A percentile compares a stretch with the other conserved stretches of the same genome.
Evolutionary conservation across 2,113 vertebrate species (phyloP).

Genomic region (Prolemur simus): DNA sequence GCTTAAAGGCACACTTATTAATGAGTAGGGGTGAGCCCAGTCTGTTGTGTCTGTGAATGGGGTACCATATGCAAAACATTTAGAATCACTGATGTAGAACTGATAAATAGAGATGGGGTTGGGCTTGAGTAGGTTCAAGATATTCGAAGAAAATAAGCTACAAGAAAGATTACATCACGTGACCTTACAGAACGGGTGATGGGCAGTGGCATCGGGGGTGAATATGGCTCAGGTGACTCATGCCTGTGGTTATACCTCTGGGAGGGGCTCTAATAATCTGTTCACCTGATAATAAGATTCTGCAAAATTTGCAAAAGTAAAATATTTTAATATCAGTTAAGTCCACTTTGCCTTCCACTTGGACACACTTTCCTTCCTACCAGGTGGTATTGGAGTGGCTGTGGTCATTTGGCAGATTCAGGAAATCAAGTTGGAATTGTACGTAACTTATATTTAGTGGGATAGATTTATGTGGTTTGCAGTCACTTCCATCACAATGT

Average conservation of each 20-base stretch:
- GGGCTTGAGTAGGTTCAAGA: too few species aligned
- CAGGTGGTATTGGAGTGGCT: too few species aligned
- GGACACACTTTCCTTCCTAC: background rate
- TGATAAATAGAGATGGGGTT: background rate
- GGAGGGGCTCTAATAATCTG: background rate
- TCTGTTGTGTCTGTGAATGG: background rate
- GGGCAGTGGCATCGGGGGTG: accelerated
- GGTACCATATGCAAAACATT: background rate
- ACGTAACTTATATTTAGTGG: background rate
- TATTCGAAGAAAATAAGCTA: background rate
- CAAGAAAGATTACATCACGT: background rate
- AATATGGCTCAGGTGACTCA: accelerated
- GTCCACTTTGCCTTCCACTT: background rate
- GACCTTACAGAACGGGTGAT: too few species aligned
- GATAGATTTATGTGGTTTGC: background rate
- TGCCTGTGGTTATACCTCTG: too few species aligned
- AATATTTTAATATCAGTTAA: background rate
- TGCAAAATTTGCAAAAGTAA: background rate
- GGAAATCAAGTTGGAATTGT: background rate
- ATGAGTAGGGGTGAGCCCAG: background rate
- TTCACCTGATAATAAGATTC: background rate
- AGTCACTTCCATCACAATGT: background rate
- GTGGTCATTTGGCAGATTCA: background rate
- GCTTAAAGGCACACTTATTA: background rate
- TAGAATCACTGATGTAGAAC: background rate